These are phyloP conservation scores for Tortricodes alternella DNA, from an alignment of 2,888 invertebrate genomes.

Conservation along the genomic window DNA sequence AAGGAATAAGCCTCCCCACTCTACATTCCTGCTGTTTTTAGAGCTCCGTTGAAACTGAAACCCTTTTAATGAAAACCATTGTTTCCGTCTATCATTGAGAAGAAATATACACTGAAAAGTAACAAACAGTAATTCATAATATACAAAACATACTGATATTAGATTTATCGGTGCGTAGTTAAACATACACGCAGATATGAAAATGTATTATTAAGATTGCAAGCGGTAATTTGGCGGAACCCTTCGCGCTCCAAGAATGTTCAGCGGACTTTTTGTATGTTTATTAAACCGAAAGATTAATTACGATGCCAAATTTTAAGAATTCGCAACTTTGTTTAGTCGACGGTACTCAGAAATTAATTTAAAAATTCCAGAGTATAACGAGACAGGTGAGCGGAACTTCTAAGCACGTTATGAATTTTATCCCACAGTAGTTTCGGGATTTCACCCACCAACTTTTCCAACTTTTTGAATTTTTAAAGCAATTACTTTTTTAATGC, in stretches of 20 bases:
- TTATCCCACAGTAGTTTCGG: slow-evolving; percentile 72
- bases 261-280: slow-evolving; percentile 51
- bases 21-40: slow-evolving; percentile 32
- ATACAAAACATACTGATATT: background rate
- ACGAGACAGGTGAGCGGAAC: slow-evolving; percentile 80
- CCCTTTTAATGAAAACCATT: slow-evolving; percentile 32
- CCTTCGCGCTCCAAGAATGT: slow-evolving; percentile 14
- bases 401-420: slow-evolving; percentile 81
- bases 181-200: background rate
- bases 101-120: no score
- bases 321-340: slow-evolving; percentile 76
- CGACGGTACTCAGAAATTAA: slow-evolving; percentile 76
- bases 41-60: slow-evolving; percentile 18
- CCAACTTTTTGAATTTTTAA: slow-evolving; percentile 69
- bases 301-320: slow-evolving; percentile 75
- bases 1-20: slow-evolving; percentile 63
- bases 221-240: background rate
- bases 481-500: slow-evolving; percentile 15
- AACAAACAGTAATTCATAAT: background rate
- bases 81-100: no score
- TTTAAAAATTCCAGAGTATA: slow-evolving; percentile 81
- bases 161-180: background rate
- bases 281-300: slow-evolving; percentile 76
- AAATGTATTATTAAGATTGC: background rate
- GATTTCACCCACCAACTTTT: slow-evolving; percentile 67